Evolutionary conservation across 2,888 invertebrate species (phyloP), one percentile per base, ranked within the genome.

Genomic region (Papilio gigon): DNA sequence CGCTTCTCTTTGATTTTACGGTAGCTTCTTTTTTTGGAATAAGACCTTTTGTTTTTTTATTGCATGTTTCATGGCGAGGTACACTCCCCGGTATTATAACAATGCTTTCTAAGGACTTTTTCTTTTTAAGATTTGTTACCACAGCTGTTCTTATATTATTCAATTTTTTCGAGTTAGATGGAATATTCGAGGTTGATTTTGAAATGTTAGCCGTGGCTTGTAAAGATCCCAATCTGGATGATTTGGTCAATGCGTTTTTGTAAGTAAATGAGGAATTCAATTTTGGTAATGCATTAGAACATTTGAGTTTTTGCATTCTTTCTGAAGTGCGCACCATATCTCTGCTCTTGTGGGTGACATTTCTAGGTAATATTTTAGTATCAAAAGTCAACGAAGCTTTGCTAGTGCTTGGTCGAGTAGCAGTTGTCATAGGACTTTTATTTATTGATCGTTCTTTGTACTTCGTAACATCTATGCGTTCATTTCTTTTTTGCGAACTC

Each of bases 311-410:
- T 76, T 89, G 88, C 12, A 91, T 69, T 80, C 86, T 91, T 80
- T 92, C 91, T 53, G 91, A 86, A 53, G 91, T 92, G 11, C 92
- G 84, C n/a, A 86, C 75, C 91, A 91, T 91, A 74, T 91, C 91
- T 76, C 92, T 85, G 67, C 91, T 89, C 74, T 81, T 90, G 74
- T 88, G 90, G 62, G 85, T 85, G 56, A 76, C 76, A 71, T 76
- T 82, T 35, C 22, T 65, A 17, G 69, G 42, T 44, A 35, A 62
- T 14, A 30, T 27, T 58, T 65, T 70, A 37, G 22, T 20, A 5
- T 62, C 70, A 80, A 74, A 40, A 42, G 33, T 12, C 61, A 74
- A 71, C 58, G 75, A 65, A 44, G 80, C 70, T 75, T 84, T 87
- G 25, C 71, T 42, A 63, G 71, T 72, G 70, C 56, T 68, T 58